Evolutionary conservation across 2,797 vertebrate species (phyloP), one percentile per base, ranked within the genome.

Genomic region (Ispidina lecontei): DNA sequence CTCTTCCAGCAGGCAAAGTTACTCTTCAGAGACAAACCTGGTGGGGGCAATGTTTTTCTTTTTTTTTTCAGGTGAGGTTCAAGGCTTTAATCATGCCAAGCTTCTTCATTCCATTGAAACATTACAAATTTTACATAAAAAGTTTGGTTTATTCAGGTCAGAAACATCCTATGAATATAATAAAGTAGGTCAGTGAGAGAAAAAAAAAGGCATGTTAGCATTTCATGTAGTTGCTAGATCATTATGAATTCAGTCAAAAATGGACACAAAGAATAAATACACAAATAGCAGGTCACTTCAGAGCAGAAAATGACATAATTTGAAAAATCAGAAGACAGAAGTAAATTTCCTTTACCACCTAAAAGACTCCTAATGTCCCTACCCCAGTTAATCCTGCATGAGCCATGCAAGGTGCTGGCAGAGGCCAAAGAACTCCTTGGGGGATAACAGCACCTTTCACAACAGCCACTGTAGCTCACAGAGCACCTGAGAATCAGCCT

Each of bases 221-320:
- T 91, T 78, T 84, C n/a, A 12, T 17, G 14, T 54, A 29, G 41
- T 25, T 68, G 54, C 43, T 69, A 39, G 60, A 65, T 65, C 7
- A 6, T 44, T 51, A 82, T 20, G 28, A 88, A 84, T 71, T 59
- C 72, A 72, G 44, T 31, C 5, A 1, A 93, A 91, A 89, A 85
- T 0, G 3, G 85, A 77, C 54, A 80, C 0, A 2, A 52, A 84
- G 28, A 20, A 21, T 8, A 29, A 31, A 31, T 39, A 15, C 1
- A 23, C 28, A 46, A 91, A 68, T 43, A 49, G 25, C 54, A 37
- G 11, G 73, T 55, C 59, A 28, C n/a, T 74, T 71, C 21, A n/a
- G 89, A 92, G 83, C 4, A 2, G 83, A 90, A 91, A 95, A 92
- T 82, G 64, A 90, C 60, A 56, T 2, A n/a, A 49, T 64, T 70